Percentiles rank a stretch among this genome's conserved stretches.
Conservation (phyloP, 2,888 invertebrate species). For the Archips xylosteana region DNA sequence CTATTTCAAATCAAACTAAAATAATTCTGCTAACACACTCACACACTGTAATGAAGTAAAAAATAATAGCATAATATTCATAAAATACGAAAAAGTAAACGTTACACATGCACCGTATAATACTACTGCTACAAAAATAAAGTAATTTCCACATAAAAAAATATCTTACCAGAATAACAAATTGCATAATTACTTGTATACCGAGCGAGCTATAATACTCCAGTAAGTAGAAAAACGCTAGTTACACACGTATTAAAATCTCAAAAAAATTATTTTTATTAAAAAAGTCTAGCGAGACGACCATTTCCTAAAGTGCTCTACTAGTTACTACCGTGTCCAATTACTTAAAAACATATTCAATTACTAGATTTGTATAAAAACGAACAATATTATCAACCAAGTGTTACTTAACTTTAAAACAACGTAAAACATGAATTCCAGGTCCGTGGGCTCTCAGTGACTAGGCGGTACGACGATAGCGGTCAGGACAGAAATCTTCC, state of each 20-base stretch:
- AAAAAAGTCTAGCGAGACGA: slow-evolving; percentile 81
- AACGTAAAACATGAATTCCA: slow-evolving; percentile 69
- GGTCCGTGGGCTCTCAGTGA: slow-evolving; percentile 82
- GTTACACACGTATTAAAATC: slow-evolving; percentile 68
- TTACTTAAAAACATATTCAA: slow-evolving; percentile 66
- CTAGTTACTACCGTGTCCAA: slow-evolving; percentile 82
- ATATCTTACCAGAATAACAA: slow-evolving; percentile 85
- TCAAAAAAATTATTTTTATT: slow-evolving; percentile 65
- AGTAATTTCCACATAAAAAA: slow-evolving; percentile 79
- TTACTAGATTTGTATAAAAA: slow-evolving; percentile 78
- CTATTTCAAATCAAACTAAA: slow-evolving; percentile 80
- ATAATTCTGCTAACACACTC: slow-evolving; percentile 85
- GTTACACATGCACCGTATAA: slow-evolving; percentile 84
- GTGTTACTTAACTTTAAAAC: slow-evolving; percentile 74
- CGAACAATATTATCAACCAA: slow-evolving; percentile 81
- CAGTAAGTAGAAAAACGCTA: slow-evolving; percentile 67
- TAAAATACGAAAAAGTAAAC: slow-evolving; percentile 76
- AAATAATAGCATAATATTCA: slow-evolving; percentile 80
- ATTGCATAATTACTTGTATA: slow-evolving; percentile 81
- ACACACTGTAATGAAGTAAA: slow-evolving; percentile 81
- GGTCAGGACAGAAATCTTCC: slow-evolving; percentile 61
- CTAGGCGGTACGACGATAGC: slow-evolving; percentile 81
- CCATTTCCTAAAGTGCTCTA: slow-evolving; percentile 78
- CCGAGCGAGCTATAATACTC: slow-evolving; percentile 80
- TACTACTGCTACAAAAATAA: slow-evolving; percentile 83